Evolutionary conservation across 2,113 vertebrate species (phyloP).

Genomic region (Oreochromis aureus): DNA sequence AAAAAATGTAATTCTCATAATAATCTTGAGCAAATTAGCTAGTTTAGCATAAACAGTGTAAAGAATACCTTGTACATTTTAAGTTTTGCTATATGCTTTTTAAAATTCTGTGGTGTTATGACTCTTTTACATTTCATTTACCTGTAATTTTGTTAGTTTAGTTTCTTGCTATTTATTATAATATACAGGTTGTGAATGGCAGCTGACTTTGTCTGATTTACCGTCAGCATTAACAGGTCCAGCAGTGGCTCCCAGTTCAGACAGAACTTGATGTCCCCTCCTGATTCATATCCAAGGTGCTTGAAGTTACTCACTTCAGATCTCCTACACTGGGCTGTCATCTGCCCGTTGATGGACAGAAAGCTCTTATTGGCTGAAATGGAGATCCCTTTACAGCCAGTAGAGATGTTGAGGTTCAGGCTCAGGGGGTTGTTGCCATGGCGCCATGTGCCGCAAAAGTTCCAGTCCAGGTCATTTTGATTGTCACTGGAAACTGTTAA

Average conservation of each 20-base stretch:
- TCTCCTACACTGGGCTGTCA: constrained; percentile 31
- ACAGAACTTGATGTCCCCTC: constrained; percentile 38
- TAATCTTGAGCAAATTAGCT: background rate
- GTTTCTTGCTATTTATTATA: no score
- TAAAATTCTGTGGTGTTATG: no score
- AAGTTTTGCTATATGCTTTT: no score
- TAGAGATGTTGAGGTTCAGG: constrained; percentile 32
- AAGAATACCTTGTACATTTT: background rate
- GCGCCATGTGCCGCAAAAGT: constrained; percentile 64
- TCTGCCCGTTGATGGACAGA: constrained; percentile 48
- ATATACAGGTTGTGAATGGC: no score
- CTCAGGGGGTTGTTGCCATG: background rate
- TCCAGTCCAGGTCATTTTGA: constrained; percentile 13
- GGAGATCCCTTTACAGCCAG: constrained; percentile 36
- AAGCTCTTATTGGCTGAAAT: constrained; percentile 52
- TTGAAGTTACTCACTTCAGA: background rate
- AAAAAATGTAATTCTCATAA: background rate
- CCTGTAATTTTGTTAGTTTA: no score
- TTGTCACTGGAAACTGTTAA: constrained; percentile 24
- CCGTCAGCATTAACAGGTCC: constrained; percentile 59
- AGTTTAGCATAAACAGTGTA: background rate
- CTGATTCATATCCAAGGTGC: background rate
- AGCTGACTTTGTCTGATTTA: background rate
- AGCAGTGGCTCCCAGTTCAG: constrained; percentile 68
- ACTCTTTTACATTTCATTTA: no score